Percentiles rank a stretch among this genome's conserved stretches.
Evolutionary conservation across 2,797 vertebrate species (phyloP).

Genomic region (Erpetoichthys calabaricus): DNA sequence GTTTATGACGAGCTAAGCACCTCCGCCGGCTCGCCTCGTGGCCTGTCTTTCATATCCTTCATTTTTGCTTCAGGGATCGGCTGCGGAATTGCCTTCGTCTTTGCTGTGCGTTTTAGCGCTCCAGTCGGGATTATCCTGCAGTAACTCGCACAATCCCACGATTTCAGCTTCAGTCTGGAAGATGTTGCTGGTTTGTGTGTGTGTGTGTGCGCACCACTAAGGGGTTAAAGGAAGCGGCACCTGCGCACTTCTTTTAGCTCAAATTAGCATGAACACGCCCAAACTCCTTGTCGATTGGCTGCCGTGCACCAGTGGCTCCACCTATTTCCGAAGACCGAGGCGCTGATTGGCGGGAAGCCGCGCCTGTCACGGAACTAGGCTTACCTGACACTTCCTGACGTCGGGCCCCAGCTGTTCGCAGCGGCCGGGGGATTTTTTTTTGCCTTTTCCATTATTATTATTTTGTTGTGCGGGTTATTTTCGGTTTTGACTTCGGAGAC

Average conservation of each 20-base stretch:
- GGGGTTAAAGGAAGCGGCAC: background rate
- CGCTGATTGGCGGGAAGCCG: conserved; percentile 17
- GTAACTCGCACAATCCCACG: no score
- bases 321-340: no score
- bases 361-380: conserved; percentile 13
- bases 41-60: conserved; percentile 4
- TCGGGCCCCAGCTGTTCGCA: conserved; percentile 21
- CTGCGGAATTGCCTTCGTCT: background rate
- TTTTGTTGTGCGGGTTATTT: no score
- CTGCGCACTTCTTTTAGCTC: conserved; percentile 6
- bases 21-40: no score
- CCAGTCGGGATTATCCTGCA: no score
- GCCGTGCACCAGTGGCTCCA: conserved; percentile 5
- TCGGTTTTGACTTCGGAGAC: no score
- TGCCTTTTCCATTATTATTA: no score
- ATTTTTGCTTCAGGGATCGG: conserved; percentile 19
- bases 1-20: background rate
- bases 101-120: no score
- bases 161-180: no score
- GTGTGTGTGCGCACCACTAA: no score
- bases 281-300: background rate
- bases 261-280: conserved; percentile 6
- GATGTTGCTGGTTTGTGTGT: no score
- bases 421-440: background rate
- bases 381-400: conserved; percentile 27